phyloP scores from a whole-genome alignment of 2,113 vertebrate genomes.

The Nothocercus nigrocapillus region DNA sequence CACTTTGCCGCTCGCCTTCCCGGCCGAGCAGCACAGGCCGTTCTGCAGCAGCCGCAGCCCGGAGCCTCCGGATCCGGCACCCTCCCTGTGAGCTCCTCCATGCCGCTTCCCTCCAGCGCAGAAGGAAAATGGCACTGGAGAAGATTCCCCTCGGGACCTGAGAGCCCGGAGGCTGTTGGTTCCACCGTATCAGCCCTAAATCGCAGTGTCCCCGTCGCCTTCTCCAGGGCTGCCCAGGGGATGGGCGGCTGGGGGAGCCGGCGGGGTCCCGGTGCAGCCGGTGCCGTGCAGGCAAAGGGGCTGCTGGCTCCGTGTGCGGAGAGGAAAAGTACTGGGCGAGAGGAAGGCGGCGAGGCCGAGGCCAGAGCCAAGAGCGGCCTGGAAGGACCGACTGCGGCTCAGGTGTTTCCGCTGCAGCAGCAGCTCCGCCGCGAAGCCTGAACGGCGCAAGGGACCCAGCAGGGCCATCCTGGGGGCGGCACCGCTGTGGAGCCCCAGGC shows the following conservation, averaged over 20 bases:
- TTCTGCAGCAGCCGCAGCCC: accelerated
- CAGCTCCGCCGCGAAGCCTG: neutral
- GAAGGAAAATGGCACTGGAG: neutral
- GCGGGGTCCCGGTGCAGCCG: neutral
- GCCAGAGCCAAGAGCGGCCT: neutral
- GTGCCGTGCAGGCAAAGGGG: accelerated
- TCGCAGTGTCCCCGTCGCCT: neutral
- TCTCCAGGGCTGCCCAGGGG: neutral
- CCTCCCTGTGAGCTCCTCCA: accelerated
- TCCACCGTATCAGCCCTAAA: neutral
- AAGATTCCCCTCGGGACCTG: neutral
- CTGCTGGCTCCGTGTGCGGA: neutral
- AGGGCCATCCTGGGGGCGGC: neutral
- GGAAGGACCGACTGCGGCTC: neutral
- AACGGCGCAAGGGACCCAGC: neutral
- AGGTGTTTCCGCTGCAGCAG: conserved; percentile 11
- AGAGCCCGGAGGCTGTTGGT: neutral
- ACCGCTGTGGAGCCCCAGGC: too few species aligned
- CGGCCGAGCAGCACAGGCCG: neutral
- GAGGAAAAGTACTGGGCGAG: neutral
- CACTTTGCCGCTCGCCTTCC: accelerated
- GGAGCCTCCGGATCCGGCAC: neutral
- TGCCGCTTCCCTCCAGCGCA: neutral
- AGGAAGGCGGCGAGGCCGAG: neutral
- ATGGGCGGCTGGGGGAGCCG: neutral